These are phyloP conservation scores for Microcebus lehilahytsara DNA, from an alignment of 2,113 vertebrate species.

Conservation along the genomic window DNA sequence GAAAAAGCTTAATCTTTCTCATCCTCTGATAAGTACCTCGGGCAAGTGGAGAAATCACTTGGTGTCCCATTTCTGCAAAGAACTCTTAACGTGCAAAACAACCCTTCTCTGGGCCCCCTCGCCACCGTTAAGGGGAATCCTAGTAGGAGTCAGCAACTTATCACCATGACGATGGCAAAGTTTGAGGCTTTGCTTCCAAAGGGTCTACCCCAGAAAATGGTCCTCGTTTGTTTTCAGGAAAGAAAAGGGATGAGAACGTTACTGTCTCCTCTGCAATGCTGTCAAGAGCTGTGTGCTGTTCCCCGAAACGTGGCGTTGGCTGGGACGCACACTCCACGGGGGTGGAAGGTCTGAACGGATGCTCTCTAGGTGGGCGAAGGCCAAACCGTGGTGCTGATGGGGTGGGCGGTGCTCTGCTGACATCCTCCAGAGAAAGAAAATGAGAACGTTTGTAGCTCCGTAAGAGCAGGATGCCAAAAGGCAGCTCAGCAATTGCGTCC, in stretches of 20 bases:
- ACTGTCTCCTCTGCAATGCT: not conserved
- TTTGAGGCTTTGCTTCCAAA: not conserved
- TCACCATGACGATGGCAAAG: not conserved
- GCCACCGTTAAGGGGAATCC: not conserved
- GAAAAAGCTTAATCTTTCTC: not conserved
- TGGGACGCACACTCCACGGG: not conserved
- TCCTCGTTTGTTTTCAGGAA: not conserved
- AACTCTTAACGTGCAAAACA: not conserved
- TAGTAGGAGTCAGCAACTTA: not conserved
- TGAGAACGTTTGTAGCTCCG: no score
- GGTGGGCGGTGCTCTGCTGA: not conserved
- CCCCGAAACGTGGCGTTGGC: not conserved
- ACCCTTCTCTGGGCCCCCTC: not conserved
- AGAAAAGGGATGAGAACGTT: not conserved
- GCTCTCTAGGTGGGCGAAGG: no score
- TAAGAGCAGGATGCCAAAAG: not conserved
- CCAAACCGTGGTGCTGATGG: fast-evolving
- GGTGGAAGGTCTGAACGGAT: fast-evolving
- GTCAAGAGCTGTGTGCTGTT: not conserved
- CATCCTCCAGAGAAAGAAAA: not conserved
- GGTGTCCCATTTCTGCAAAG: not conserved
- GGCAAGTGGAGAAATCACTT: not conserved
- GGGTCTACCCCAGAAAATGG: not conserved
- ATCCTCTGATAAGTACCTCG: not conserved
- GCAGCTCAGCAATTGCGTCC: not conserved